phyloP scores from a whole-genome alignment of 1,140 invertebrate genomes.

The Anastrepha obliqua region DNA sequence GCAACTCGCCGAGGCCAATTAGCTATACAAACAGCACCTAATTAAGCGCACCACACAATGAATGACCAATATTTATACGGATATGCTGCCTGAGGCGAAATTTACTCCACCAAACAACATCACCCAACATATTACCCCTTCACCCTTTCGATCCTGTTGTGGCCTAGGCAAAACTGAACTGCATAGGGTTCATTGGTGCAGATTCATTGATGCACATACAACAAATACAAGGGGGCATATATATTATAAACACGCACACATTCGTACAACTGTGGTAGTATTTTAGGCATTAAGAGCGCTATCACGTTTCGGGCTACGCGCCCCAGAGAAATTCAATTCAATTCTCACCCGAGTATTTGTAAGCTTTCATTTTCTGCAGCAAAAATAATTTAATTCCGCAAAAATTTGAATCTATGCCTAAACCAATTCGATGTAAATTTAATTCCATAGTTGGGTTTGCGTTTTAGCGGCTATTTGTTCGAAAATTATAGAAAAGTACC shows the following conservation, averaged over 20 bases:
- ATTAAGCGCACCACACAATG: slow-evolving; percentile 44
- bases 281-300: slow-evolving; percentile 4
- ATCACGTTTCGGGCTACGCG: background rate
- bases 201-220: background rate
- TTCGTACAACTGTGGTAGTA: background rate
- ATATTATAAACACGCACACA: background rate
- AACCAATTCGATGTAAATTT: background rate
- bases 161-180: background rate
- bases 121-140: background rate
- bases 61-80: slow-evolving; percentile 49
- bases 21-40: slow-evolving; percentile 43
- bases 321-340: background rate
- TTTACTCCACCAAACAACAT: background rate
- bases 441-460: background rate
- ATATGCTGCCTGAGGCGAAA: slow-evolving; percentile 15
- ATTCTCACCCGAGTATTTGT: background rate
- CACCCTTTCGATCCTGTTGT: background rate
- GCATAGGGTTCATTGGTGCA: background rate
- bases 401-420: background rate
- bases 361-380: too few relatives aligned
- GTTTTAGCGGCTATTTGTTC: background rate
- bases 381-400: background rate
- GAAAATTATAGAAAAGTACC: too few relatives aligned
- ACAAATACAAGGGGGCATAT: too few relatives aligned
- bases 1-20: slow-evolving; percentile 42